These are phyloP conservation scores for Caenorhabditis remanei DNA, from an alignment of 1,140 invertebrate species.

Conservation along the genomic window DNA sequence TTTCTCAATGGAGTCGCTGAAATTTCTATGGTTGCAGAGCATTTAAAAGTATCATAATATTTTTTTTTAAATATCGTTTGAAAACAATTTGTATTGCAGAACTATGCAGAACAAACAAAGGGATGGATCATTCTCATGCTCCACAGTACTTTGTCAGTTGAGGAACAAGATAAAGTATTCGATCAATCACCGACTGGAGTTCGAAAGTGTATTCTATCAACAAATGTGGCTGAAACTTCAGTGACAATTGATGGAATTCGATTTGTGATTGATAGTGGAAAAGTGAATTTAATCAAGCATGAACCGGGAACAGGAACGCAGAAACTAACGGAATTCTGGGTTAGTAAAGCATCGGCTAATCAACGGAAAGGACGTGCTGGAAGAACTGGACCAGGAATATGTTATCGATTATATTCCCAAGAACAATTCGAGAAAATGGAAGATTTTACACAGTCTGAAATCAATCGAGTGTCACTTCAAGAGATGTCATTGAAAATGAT, in stretches of 20 bases:
- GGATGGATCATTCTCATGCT: slow-evolving; percentile 95
- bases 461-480: slow-evolving; percentile 91
- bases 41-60: slow-evolving; percentile 79
- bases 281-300: slow-evolving; percentile 77
- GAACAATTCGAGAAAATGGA: slow-evolving; percentile 86
- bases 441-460: slow-evolving; percentile 89
- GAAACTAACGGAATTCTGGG: slow-evolving; percentile 84
- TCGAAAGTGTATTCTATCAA: slow-evolving; percentile 96
- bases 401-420: slow-evolving; percentile 84
- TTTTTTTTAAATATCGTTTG: too few relatives aligned
- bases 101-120: slow-evolving; percentile 86
- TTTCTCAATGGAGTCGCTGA: slow-evolving; percentile 96
- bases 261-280: slow-evolving; percentile 93
- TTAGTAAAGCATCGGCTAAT: slow-evolving; percentile 95
- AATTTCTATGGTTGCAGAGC: slow-evolving; percentile 90
- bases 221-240: slow-evolving; percentile 99
- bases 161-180: slow-evolving; percentile 97
- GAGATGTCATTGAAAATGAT: slow-evolving; percentile 93
- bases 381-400: slow-evolving; percentile 83
- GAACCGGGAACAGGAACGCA: slow-evolving; percentile 74
- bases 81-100: slow-evolving; percentile 69
- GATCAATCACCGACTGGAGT: slow-evolving; percentile 94
- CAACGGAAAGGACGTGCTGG: slow-evolving; percentile 88
- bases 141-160: slow-evolving; percentile 91
- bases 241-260: slow-evolving; percentile 98